Conservation (phyloP, 1,140 invertebrate species). For the Nephotettix cincticeps region DNA sequence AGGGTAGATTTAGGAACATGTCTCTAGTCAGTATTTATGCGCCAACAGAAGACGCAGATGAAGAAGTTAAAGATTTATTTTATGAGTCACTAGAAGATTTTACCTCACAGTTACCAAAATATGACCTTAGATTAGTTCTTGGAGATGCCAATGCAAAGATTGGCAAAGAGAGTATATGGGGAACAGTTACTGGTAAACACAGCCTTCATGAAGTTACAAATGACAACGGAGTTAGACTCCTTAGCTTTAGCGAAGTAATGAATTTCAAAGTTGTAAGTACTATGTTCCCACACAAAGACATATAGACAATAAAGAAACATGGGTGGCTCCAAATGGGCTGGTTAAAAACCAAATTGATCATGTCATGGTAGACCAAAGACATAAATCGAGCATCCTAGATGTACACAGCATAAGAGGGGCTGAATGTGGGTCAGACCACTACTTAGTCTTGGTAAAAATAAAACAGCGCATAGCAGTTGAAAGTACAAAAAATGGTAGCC, state of each 20-base stretch:
- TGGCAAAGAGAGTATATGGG: constrained; percentile 26
- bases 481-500: not conserved
- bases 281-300: constrained; percentile 32
- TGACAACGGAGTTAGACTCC: constrained; percentile 35
- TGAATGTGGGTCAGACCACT: constrained; percentile 32
- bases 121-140: constrained; percentile 32
- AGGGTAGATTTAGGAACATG: constrained; percentile 29
- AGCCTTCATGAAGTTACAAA: constrained; percentile 38
- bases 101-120: constrained; percentile 18
- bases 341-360: constrained; percentile 36
- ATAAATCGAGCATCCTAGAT: constrained; percentile 15
- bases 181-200: constrained; percentile 41
- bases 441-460: constrained; percentile 29
- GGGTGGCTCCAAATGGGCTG: constrained; percentile 32
- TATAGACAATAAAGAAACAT: constrained; percentile 36
- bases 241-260: constrained; percentile 32
- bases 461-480: constrained; percentile 14
- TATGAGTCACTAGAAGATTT: constrained; percentile 30
- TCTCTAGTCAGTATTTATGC: constrained; percentile 28
- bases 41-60: constrained; percentile 31
- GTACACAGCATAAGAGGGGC: constrained; percentile 32
- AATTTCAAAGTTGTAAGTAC: constrained; percentile 36
- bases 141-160: constrained; percentile 33
- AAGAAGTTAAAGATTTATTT: constrained; percentile 31
- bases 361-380: constrained; percentile 30